Percentiles rank a stretch among this genome's conserved stretches.
phyloP scores from a whole-genome alignment of 2,797 vertebrate genomes.

The Anguilla pacifica region DNA sequence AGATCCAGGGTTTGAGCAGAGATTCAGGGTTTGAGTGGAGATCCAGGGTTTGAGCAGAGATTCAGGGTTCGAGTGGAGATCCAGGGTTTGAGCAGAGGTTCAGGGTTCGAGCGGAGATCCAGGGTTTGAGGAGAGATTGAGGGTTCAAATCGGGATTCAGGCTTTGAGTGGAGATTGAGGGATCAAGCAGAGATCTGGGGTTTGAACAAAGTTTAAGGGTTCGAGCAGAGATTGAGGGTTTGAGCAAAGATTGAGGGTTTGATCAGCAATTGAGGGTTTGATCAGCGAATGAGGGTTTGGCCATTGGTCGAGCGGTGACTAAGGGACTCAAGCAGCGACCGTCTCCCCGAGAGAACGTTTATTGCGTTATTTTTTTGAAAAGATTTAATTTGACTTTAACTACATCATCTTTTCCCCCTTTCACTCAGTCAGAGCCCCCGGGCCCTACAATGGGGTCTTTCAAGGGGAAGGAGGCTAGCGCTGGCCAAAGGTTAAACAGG shows the following conservation, averaged over 20 bases:
- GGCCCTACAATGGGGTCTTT: constrained; percentile 77
- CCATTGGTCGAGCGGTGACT: too few relatives aligned
- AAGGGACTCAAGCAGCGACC: neutral
- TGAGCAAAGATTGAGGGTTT: too few relatives aligned
- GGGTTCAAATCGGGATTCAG: neutral
- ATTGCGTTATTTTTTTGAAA: constrained; percentile 20
- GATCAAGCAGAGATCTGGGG: neutral
- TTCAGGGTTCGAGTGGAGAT: neutral
- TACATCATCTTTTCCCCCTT: constrained; percentile 58
- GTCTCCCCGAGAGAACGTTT: constrained; percentile 3
- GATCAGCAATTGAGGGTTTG: too few relatives aligned
- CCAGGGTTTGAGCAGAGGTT: neutral
- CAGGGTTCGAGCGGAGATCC: neutral
- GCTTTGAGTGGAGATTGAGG: neutral
- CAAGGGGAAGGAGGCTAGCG: constrained; percentile 74
- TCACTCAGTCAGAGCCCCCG: constrained; percentile 38
- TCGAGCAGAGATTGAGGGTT: neutral
- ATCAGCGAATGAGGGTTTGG: neutral
- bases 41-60: neutral
- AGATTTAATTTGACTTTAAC: constrained; percentile 55
- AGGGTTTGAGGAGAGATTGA: neutral
- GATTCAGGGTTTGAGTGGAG: neutral
- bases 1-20: neutral
- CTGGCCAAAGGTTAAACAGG: constrained; percentile 92
- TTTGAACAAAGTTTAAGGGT: neutral